phyloP scores from a whole-genome alignment of 2,797 vertebrate species.

The Onychomys leucogaster region DNA sequence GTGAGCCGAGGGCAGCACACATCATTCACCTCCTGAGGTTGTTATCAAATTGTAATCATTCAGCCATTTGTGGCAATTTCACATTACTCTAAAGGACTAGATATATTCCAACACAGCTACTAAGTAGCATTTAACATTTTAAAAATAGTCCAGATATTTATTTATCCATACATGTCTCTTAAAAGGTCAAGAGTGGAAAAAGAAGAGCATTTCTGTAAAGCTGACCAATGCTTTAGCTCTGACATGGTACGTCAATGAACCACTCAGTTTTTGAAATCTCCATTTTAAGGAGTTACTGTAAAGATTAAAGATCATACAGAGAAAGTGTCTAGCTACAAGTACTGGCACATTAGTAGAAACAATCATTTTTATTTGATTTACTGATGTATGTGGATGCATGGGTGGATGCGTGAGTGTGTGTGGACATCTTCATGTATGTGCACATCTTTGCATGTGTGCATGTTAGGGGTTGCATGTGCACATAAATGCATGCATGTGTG shows the following conservation, averaged over 20 bases:
- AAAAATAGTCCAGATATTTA: neutral
- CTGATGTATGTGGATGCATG: neutral
- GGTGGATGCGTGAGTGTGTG: neutral
- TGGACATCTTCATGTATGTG: neutral
- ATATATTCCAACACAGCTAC: neutral
- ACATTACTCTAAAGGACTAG: neutral
- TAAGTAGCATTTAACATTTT: neutral
- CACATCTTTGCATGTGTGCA: neutral
- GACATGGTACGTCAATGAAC: neutral
- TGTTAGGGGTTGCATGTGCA: neutral
- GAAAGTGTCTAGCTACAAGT: neutral
- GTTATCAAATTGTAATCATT: neutral
- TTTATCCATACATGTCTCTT: neutral
- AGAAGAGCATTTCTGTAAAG: neutral
- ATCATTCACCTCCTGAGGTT: neutral
- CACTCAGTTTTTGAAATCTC: neutral
- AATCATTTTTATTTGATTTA: neutral
- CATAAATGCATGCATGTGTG: neutral
- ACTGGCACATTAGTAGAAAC: neutral
- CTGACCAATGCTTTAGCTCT: neutral
- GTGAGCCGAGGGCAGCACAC: neutral
- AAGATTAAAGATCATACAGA: slow-evolving; percentile 7
- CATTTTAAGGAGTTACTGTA: neutral
- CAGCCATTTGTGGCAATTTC: neutral
- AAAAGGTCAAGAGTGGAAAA: neutral